Base-by-base conservation (phyloP, 1,140 invertebrate species). In the Campoletis sonorensis region DNA sequence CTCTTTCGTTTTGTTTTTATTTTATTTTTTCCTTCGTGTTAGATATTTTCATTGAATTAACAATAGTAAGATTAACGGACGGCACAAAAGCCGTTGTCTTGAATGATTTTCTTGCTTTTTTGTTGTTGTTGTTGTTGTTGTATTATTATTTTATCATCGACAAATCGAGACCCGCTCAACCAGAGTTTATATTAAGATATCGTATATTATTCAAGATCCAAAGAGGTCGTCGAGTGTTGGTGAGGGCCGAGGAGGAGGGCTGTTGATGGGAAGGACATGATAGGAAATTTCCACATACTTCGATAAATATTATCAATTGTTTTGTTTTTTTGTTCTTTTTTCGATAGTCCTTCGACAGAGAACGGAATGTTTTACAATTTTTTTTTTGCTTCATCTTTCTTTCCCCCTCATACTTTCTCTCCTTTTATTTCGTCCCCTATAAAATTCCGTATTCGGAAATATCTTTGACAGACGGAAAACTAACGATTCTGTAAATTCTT, bases 401-500 rank as follows among this genome's bases (percentile, higher is more conserved):
- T n/a, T n/a, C n/a, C n/a, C 78, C 33, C 27, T 79, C 18, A 33
- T 54, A 4, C 64, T 27, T 30, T 73, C 1, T 79, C 1, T 80
- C 37, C 18, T 54, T 15, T 15, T 68, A 0, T 67, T 16, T 45
- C 49, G 49, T 26, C 64, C 18, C 72, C 16, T 72, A n/a, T 67
- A 58, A 78, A 61, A 30, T 64, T 76, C 76, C 37, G 71, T 76
- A 78, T 80, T 81, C 67, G 58, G 23, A 23, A 83, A 79, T 77
- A 30, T 81, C 80, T 84, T 71, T 71, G 73, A 51, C 71, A 84
- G 71, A 87, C 84, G 37, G 83, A 83, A 81, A 81, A 81, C 70
- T 81, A 85, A 82, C 82, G 81, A 85, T 85, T 82, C n/a, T n/a
- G n/a, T n/a, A n/a, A 54, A 78, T 73, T 82, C 79, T 84, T 75